Evolutionary conservation across 2,888 invertebrate genomes (phyloP).

Genomic region (Clistopyga incitator): DNA sequence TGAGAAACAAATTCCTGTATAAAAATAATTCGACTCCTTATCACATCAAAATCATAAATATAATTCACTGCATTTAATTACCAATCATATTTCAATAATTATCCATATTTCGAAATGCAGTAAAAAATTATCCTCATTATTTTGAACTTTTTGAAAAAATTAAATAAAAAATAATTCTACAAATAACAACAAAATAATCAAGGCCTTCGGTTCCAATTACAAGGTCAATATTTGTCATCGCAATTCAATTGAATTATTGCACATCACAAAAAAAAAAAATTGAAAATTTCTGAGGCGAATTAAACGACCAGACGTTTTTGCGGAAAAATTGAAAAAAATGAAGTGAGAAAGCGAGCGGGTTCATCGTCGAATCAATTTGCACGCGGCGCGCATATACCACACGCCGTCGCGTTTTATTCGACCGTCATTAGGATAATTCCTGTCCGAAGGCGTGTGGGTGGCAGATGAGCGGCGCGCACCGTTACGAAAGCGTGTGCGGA

Average conservation of each 20-base stretch:
- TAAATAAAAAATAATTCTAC: no score
- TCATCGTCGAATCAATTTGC: constrained; percentile 54
- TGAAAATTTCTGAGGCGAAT: neutral
- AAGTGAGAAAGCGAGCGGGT: neutral
- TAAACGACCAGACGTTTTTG: neutral
- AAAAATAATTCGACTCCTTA: neutral
- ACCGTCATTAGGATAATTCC: constrained; percentile 81
- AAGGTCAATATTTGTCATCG: neutral
- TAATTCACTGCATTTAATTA: no score
- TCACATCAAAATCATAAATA: neutral
- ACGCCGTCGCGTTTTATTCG: constrained; percentile 64
- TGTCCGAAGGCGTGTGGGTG: constrained; percentile 81
- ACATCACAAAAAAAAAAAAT: no score
- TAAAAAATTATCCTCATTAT: no score
- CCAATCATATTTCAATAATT: no score
- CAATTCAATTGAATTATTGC: neutral
- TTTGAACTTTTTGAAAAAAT: no score
- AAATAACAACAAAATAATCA: neutral
- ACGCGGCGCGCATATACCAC: constrained; percentile 35
- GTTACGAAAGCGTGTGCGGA: constrained; percentile 72
- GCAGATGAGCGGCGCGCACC: constrained; percentile 76
- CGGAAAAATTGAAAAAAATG: constrained; percentile 13
- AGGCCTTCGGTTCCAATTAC: neutral
- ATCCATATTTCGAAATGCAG: no score
- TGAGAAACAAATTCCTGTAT: neutral